A percentile compares a stretch with the other conserved stretches of the same genome.
phyloP scores from a whole-genome alignment of 2,113 vertebrate species.

The Nerophis ophidion region DNA sequence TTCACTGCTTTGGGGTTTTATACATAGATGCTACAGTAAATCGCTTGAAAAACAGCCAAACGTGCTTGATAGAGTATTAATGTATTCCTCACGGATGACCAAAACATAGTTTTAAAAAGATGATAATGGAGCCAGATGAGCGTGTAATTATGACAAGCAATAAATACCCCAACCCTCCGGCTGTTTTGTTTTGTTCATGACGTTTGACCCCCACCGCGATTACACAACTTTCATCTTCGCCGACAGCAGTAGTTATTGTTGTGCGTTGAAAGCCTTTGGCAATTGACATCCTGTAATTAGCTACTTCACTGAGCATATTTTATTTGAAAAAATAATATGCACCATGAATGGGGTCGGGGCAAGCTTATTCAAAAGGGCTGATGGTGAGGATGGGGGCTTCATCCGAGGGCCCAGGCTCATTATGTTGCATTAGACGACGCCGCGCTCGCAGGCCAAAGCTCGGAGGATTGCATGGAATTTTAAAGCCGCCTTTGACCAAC shows the following conservation, averaged over 20 bases:
- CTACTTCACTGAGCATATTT: background rate
- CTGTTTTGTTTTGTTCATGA: conserved; percentile 1
- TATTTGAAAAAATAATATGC: background rate
- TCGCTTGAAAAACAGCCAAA: background rate
- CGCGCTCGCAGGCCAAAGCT: conserved; percentile 1
- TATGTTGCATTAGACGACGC: conserved; percentile 8
- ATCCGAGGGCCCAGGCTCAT: background rate
- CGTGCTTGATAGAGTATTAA: background rate
- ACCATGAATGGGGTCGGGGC: background rate
- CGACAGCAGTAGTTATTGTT: background rate
- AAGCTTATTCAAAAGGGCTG: background rate
- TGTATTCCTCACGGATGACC: background rate
- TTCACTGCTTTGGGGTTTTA: too few relatives aligned
- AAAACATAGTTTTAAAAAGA: background rate
- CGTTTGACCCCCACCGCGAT: background rate
- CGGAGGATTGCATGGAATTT: conserved; percentile 2
- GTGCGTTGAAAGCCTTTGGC: background rate
- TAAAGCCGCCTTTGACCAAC: conserved; percentile 11
- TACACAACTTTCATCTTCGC: conserved; percentile 2
- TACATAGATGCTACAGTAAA: background rate
- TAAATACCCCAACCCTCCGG: background rate
- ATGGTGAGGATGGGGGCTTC: background rate
- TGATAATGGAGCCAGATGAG: background rate
- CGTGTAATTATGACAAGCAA: background rate
- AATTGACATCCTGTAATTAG: conserved; percentile 5